Base-by-base conservation (phyloP, 2,113 vertebrate species). In the Lanius collurio region DNA sequence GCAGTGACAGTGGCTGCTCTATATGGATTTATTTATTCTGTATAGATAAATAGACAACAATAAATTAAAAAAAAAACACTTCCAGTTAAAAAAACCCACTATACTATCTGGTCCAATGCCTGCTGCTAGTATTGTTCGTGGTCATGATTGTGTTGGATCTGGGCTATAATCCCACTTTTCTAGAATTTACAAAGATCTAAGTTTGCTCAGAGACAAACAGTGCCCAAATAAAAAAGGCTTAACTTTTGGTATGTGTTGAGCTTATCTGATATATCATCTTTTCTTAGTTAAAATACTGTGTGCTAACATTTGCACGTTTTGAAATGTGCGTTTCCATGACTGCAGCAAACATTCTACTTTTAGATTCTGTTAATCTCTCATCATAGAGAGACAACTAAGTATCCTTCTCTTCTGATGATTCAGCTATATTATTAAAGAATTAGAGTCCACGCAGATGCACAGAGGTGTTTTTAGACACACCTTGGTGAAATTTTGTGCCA, bases 321-420 rank as follows among this genome's bases (percentile, higher is more conserved):
- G 52, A 90, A 92, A 83, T 63, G 10, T 85, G 50, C 62, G 91
- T 94, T 95, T 77, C 83, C 76, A 89, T 95, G 84, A 88, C 96
- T 95, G 93, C 91, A 81, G 83, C 73, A 69, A 83, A 87, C 7
- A 64, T 85, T 74, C 70, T 97, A 96, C 89, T 95, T 97, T 97
- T 94, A 97, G 86, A 90, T 89, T 95, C 64, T 83, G 44, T 68
- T 97, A 93, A 97, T 95, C 39, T 74, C 52, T 91, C 65, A 22
- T 96, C 49, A 93, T 8, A 87, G 87, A 90, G 60, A 2, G 3
- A 44, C 60, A 91, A 35, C 47, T 71, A 83, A 46, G 7, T 93
- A 65, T 91, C 87, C 78, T 95, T 93, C 76, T 96, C 42, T 89
- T 50, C 87, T 73, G 23, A 84, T 64, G 89, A 87, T 87, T 92